Evolutionary conservation across 1,140 invertebrate genomes (phyloP), one percentile per base, ranked within the genome.

Genomic region (Drosophila parabipectinata): DNA sequence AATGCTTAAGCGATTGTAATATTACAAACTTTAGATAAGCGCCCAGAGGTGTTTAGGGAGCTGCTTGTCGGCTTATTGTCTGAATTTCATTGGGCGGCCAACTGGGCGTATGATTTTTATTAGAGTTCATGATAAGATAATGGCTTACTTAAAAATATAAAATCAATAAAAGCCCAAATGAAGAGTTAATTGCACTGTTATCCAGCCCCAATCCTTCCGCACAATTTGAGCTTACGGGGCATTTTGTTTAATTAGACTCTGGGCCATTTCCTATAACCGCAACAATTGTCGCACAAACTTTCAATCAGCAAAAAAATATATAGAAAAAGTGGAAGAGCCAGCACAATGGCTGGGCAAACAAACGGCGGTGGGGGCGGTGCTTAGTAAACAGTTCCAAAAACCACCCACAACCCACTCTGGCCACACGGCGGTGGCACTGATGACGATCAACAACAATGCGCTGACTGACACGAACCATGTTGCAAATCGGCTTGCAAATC

Each of bases 401-500:
- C 37, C 34, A 18, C 64, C 39, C 53, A 69, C 26, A 30, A 39
- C 59, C 34, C 39, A 41, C 12, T 41, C 37, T 9, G 8, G n/a
- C 39, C 39, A 41, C 39, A 9, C 12, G 34, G 34, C 32, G 32
- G 32, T 32, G 28, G 18, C 37, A 41, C 51, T 18, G 41, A 15
- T 87, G 77, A 75, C 87, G 77, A 75, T 85, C 63, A 87, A 87
- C 78, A 83, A 79, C 84, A 89, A 80, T 68, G 73, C 68, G 67
- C 77, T 61, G 80, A 81, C 85, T 84, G 85, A 89, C 80, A 81
- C 67, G 85, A 72, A 89, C 84, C 77, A 84, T 89, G 76, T 69
- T 63, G 66, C 68, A 89, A 84, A 89, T 89, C 80, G 84, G 84
- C 62, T 84, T 77, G 79, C 71, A 85, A 90, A 89, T 89, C 85